Base-by-base conservation (phyloP, 2,113 vertebrate species). In the Gobiocypris rarus region DNA sequence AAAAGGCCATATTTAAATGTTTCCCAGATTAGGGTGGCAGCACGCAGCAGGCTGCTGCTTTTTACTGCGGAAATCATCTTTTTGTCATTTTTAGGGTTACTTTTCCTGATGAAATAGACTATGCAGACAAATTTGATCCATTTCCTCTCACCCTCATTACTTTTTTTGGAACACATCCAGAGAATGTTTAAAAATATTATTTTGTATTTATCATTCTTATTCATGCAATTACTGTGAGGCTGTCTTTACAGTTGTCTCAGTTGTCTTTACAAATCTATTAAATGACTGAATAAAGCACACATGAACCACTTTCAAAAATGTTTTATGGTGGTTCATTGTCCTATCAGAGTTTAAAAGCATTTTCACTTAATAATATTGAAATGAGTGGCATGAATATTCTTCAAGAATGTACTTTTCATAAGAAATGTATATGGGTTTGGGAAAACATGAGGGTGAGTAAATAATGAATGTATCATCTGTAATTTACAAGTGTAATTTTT, bases 51-150 rank as follows among this genome's bases (percentile, higher is more conserved):
- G 54, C 19, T 31, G 48, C 45, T 50, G 14, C 11, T 34, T 26
- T 48, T 73, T 73, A 73, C 41, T 73, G n/a, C 19, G 28, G 50
- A 75, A 75, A 59, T 15, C 19, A 58, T 41, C n/a, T n/a, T n/a
- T n/a, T n/a, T n/a, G n/a, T n/a, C n/a, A n/a, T n/a, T 31, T 71
- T 19, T n/a, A 24, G 38, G 24, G 6, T 61, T 24, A n/a, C 59
- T 63, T 63, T 75, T 76, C 6, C 28, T 56, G 45, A 48, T 45
- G 43, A 48, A 73, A 73, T 2, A 31, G 24, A 17, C 9, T 15
- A 28, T 31, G 14, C 9, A 71, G 14, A 5, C 31, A 31, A 38
- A 69, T 34, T 17, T 19, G 45, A 28, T 19, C 17, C 31, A 38
- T 67, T 67, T 67, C 17, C 15, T 67, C 8, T 67, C 17, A 17